Evolutionary conservation across 2,888 invertebrate genomes (phyloP).

Genomic region (Drosophila ustulata): DNA sequence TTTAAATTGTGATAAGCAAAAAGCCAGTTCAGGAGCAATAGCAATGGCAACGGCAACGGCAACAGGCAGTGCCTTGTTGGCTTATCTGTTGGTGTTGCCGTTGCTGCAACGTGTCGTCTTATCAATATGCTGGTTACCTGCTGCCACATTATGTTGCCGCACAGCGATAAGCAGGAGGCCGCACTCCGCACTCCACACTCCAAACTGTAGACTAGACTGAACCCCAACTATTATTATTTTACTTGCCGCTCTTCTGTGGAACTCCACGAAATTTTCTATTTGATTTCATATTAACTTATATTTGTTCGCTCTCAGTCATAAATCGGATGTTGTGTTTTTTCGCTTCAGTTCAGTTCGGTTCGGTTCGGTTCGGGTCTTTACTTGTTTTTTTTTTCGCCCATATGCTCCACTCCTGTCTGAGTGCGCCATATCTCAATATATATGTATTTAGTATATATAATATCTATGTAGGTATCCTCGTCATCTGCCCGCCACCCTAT

Average conservation of each 20-base stretch:
- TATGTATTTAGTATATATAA: constrained; percentile 4
- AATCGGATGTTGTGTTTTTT: constrained; percentile 43
- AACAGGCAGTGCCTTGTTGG: constrained; percentile 20
- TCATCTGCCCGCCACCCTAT: constrained; percentile 41
- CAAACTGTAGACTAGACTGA: not conserved
- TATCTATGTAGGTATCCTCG: constrained; percentile 27
- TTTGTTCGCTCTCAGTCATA: constrained; percentile 57
- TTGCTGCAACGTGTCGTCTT: constrained; percentile 36
- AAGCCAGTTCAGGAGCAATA: constrained; percentile 46
- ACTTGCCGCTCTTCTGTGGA: constrained; percentile 34
- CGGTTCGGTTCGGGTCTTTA: not conserved
- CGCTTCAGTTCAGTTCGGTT: not conserved
- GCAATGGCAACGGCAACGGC: constrained; percentile 4
- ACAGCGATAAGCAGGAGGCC: constrained; percentile 43
- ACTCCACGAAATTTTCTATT: constrained; percentile 64
- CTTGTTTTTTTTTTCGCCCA: constrained; percentile 46
- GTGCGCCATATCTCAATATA: constrained; percentile 18
- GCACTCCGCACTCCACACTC: constrained; percentile 12
- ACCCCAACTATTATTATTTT: constrained; percentile 29
- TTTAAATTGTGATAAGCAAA: constrained; percentile 74
- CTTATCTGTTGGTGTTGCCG: constrained; percentile 58
- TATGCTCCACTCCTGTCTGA: constrained; percentile 47
- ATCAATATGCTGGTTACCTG: constrained; percentile 54
- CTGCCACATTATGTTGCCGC: constrained; percentile 62
- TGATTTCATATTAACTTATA: constrained; percentile 64